A percentile compares a stretch with the other conserved stretches of the same genome.
phyloP scores from a whole-genome alignment of 2,888 invertebrate species.

The Apomyelois bistriatella region DNA sequence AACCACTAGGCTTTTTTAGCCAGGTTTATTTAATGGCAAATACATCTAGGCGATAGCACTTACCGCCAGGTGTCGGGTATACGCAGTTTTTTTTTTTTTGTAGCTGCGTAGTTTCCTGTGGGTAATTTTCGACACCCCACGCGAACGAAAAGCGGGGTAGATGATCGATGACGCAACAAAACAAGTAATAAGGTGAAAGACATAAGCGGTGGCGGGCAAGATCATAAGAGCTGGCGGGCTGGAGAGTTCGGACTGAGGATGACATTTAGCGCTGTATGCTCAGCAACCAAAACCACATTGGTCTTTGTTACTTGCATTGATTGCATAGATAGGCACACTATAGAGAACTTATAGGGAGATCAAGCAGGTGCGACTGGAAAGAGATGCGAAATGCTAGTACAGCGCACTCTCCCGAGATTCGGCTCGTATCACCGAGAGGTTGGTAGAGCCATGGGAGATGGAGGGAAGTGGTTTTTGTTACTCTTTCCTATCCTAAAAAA shows the following conservation, averaged over 20 bases:
- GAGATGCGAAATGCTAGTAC: too few species aligned
- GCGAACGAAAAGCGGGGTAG: conserved; percentile 51
- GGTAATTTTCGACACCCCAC: conserved; percentile 65
- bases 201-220: conserved; percentile 16
- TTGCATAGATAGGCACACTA: too few species aligned
- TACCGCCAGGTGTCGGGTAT: conserved; percentile 19
- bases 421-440: too few species aligned
- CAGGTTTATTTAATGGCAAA: conserved; percentile 3
- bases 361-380: too few species aligned
- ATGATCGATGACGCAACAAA: conserved; percentile 70
- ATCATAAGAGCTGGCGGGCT: conserved; percentile 12
- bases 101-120: conserved; percentile 50
- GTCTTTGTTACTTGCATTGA: too few species aligned
- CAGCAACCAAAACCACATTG: too few species aligned
- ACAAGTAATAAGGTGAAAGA: conserved; percentile 28
- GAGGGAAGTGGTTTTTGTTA: too few species aligned
- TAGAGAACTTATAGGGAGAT: too few species aligned
- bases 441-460: too few species aligned
- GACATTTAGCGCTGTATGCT: too few species aligned
- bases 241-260: not conserved
- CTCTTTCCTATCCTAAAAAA: too few species aligned
- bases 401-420: too few species aligned
- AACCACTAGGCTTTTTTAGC: not conserved
- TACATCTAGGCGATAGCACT: conserved; percentile 2
- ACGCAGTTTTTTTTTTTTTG: conserved; percentile 35